phyloP scores from a whole-genome alignment of 2,888 invertebrate genomes.

The Halocaridina rubra region DNA sequence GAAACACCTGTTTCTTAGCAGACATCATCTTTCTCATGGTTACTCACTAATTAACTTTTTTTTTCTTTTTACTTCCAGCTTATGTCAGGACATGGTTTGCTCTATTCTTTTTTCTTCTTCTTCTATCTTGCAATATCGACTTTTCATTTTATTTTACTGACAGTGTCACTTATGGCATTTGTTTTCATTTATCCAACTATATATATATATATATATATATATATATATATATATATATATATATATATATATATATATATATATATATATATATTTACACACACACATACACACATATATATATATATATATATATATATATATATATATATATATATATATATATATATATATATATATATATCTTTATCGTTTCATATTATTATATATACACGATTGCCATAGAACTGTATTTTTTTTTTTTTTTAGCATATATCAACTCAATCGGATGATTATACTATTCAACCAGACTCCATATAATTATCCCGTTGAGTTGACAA shows the following conservation, averaged over 20 bases:
- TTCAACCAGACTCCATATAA: too few species aligned
- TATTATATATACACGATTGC: background rate
- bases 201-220: slow-evolving; percentile 1
- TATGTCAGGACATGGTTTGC: too few species aligned
- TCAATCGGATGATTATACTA: too few species aligned
- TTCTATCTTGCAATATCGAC: too few species aligned
- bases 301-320: slow-evolving; percentile 29
- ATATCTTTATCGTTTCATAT: slow-evolving; percentile 15
- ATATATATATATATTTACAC: background rate
- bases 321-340: slow-evolving; percentile 35
- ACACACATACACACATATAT: slow-evolving; percentile 21
- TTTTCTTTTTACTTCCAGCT: too few species aligned
- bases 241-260: background rate
- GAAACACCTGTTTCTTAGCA: too few species aligned
- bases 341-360: slow-evolving; percentile 35
- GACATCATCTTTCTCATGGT: too few species aligned
- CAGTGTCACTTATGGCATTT: background rate
- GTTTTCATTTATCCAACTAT: background rate
- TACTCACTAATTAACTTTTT: too few species aligned
- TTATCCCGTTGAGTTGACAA: too few species aligned
- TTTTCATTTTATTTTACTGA: too few species aligned
- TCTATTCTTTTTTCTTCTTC: too few species aligned
- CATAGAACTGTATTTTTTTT: background rate
- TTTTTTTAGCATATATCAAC: too few species aligned
- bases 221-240: background rate